These are phyloP conservation scores for Dasypolia templi DNA, from an alignment of 2,888 invertebrate genomes.

Conservation along the genomic window DNA sequence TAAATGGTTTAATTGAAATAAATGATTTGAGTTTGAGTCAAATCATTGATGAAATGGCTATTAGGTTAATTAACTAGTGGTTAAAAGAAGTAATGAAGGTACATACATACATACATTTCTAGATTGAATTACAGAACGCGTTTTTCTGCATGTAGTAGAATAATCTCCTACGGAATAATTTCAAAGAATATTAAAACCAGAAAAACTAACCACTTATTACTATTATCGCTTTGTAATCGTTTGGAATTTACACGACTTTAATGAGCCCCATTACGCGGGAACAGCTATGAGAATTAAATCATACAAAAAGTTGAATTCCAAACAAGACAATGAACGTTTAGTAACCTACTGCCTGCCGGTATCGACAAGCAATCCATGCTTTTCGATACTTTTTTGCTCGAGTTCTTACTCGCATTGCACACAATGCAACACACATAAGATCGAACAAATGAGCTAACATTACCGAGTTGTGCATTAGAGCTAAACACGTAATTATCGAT, in stretches of 20 bases:
- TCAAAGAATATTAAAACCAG: slow-evolving; percentile 3
- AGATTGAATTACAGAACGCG: slow-evolving; percentile 6
- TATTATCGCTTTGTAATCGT: slow-evolving; percentile 34
- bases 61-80: background rate
- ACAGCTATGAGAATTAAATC: slow-evolving; percentile 46
- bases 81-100: background rate
- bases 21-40: no score
- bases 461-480: slow-evolving; percentile 62
- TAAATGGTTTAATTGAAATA: no score
- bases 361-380: slow-evolving; percentile 39
- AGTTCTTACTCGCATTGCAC: slow-evolving; percentile 47
- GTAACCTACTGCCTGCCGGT: slow-evolving; percentile 54
- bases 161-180: slow-evolving; percentile 14
- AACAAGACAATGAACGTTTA: slow-evolving; percentile 56
- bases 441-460: slow-evolving; percentile 58
- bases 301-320: slow-evolving; percentile 44
- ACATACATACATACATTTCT: slow-evolving; percentile 22
- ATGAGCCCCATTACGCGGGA: slow-evolving; percentile 37
- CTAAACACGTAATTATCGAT: slow-evolving; percentile 60
- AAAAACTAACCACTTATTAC: slow-evolving; percentile 11
- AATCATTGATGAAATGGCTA: background rate
- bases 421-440: slow-evolving; percentile 58
- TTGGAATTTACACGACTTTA: slow-evolving; percentile 38
- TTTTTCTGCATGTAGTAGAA: slow-evolving; percentile 2
- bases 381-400: slow-evolving; percentile 49